These are phyloP conservation scores for Selene dorsalis DNA, from an alignment of 2,797 vertebrate genomes.

Conservation along the genomic window DNA sequence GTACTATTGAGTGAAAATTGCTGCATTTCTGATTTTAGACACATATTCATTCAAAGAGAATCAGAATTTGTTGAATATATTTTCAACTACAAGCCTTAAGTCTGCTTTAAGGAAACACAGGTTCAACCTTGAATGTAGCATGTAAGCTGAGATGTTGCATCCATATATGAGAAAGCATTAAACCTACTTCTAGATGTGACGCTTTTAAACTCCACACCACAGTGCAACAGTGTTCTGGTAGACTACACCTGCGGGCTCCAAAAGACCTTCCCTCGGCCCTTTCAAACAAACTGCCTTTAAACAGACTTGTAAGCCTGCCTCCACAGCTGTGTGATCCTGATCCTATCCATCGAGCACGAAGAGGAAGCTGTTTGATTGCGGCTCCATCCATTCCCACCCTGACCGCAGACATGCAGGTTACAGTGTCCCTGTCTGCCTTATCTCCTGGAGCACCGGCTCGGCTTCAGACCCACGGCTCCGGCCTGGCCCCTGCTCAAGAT, in stretches of 20 bases:
- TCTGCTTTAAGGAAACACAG: not conserved
- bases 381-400: constrained; percentile 75
- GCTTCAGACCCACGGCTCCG: constrained; percentile 71
- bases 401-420: constrained; percentile 80
- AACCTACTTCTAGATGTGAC: constrained; percentile 5
- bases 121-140: not conserved
- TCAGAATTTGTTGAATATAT: not conserved
- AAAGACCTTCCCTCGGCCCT: constrained; percentile 33
- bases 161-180: not conserved
- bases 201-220: constrained; percentile 1
- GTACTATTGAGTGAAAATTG: not conserved
- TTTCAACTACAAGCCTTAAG: not conserved
- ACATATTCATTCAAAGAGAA: not conserved
- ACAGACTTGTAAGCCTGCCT: constrained; percentile 53
- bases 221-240: constrained; percentile 3
- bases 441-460: constrained; percentile 71
- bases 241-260: constrained; percentile 11
- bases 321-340: constrained; percentile 63
- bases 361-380: constrained; percentile 76
- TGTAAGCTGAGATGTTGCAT: not conserved
- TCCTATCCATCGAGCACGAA: constrained; percentile 64
- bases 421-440: constrained; percentile 82
- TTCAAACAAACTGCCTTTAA: constrained; percentile 56
- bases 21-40: not conserved
- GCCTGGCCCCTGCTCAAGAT: constrained; percentile 76